Conservation (phyloP, 2,113 vertebrate genomes). For the Mohoua ochrocephala region DNA sequence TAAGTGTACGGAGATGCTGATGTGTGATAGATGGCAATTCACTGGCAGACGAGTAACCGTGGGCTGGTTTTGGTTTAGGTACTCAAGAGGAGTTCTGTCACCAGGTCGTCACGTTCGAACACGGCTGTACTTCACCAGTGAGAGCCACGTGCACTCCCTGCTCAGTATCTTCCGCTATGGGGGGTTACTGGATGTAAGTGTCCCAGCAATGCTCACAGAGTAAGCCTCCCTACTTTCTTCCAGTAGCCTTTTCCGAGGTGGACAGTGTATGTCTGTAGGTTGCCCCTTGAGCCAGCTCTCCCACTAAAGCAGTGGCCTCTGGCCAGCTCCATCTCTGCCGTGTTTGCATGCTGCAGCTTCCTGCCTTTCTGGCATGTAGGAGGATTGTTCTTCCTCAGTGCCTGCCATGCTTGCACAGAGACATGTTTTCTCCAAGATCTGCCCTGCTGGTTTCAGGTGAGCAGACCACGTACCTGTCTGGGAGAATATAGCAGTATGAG, state of each 20-base stretch:
- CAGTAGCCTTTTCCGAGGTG: not conserved
- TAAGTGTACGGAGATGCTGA: not conserved
- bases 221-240: not conserved
- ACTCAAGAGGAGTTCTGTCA: constrained; percentile 94
- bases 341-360: not conserved
- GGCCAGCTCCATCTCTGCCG: not conserved
- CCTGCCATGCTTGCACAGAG: not conserved
- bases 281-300: not conserved
- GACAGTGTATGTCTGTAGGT: not conserved
- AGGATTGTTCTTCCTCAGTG: not conserved
- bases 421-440: not conserved
- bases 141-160: constrained; percentile 96
- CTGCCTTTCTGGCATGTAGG: not conserved
- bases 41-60: not conserved
- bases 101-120: constrained; percentile 94
- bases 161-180: constrained; percentile 96
- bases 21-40: not conserved
- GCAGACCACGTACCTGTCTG: not conserved
- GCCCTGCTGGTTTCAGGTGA: not conserved
- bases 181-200: constrained; percentile 90
- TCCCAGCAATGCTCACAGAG: not conserved
- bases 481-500: not conserved
- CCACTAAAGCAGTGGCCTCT: not conserved
- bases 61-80: constrained; percentile 71
- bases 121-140: constrained; percentile 95